These are phyloP conservation scores for Perodicticus potto DNA, from an alignment of 2,797 vertebrate species.

Conservation along the genomic window DNA sequence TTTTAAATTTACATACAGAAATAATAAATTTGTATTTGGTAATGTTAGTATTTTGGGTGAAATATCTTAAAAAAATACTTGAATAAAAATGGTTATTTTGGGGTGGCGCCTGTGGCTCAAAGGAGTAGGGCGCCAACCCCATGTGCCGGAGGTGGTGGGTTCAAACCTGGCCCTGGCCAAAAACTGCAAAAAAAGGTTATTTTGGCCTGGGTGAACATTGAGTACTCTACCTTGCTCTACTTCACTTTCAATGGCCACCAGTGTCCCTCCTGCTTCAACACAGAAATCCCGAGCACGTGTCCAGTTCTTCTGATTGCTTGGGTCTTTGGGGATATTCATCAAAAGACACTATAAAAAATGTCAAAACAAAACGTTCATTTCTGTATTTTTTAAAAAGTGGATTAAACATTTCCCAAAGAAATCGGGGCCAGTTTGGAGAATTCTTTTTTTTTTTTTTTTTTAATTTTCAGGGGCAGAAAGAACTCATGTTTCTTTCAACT, in stretches of 20 bases:
- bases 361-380: not conserved
- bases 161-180: too few relatives aligned
- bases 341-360: conserved; percentile 92
- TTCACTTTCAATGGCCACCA: conserved; percentile 93
- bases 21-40: conserved; percentile 19
- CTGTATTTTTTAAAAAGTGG: conserved; percentile 37
- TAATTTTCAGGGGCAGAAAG: conserved; percentile 37
- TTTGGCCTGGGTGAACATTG: not conserved
- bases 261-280: conserved; percentile 88
- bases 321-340: conserved; percentile 91
- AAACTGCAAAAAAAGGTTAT: not conserved
- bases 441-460: not conserved
- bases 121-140: too few relatives aligned
- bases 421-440: conserved; percentile 4
- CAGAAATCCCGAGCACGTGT: conserved; percentile 93
- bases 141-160: too few relatives aligned
- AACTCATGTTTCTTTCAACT: not conserved
- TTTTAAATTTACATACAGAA: not conserved
- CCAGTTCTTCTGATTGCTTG: conserved; percentile 89
- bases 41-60: not conserved
- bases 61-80: conserved; percentile 26
- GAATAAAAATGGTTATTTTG: conserved; percentile 12
- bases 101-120: too few relatives aligned
- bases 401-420: conserved; percentile 57
- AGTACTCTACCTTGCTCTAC: conserved; percentile 94